These are phyloP conservation scores for Limnephilus rhombicus DNA, from an alignment of 2,888 invertebrate species.

Conservation along the genomic window DNA sequence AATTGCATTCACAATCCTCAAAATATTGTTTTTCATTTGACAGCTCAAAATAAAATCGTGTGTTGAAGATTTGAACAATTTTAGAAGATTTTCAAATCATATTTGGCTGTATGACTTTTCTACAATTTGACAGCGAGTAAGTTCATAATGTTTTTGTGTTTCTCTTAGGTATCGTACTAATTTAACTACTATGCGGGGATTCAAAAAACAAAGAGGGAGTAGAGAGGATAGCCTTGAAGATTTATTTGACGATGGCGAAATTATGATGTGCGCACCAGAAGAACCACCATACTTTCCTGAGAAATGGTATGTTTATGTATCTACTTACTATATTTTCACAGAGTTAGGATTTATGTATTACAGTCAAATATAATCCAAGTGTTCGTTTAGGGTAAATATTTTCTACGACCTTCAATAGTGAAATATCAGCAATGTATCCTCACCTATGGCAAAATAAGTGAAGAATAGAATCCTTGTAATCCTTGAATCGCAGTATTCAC, in stretches of 20 bases:
- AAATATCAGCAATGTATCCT: background rate
- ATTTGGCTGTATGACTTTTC: background rate
- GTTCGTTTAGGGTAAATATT: background rate
- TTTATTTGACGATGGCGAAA: constrained; percentile 77
- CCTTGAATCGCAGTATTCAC: no score
- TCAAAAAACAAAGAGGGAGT: constrained; percentile 76
- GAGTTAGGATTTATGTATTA: background rate
- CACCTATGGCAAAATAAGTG: background rate
- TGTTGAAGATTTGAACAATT: background rate
- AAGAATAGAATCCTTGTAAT: background rate
- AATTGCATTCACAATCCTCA: background rate
- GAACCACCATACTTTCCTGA: constrained; percentile 89
- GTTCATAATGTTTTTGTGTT: background rate
- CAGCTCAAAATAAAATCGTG: background rate
- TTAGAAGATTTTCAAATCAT: background rate
- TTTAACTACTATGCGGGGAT: constrained; percentile 76
- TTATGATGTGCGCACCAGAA: constrained; percentile 83
- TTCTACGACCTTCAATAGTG: background rate
- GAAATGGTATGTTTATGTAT: constrained; percentile 81
- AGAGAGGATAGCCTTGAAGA: constrained; percentile 76
- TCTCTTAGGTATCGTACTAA: constrained; percentile 72
- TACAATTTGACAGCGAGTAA: background rate
- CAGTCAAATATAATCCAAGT: background rate
- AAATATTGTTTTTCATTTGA: background rate
- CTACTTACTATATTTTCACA: background rate